Percentiles rank a stretch among this genome's conserved stretches.
Conservation (phyloP, 2,888 invertebrate genomes). For the Apamea crenata region DNA sequence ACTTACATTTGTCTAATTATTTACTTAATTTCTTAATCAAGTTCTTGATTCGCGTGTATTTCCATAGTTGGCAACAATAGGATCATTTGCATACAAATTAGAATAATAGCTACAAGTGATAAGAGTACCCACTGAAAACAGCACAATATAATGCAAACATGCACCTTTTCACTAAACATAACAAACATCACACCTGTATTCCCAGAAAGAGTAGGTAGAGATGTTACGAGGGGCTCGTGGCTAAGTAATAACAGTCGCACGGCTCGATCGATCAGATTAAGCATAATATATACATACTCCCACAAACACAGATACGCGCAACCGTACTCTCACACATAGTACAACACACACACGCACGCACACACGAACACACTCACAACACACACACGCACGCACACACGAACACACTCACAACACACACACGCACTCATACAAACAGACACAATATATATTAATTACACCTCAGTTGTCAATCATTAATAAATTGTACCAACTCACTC, state of each 20-base stretch:
- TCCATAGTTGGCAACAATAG: conserved; percentile 16
- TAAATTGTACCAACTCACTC: too few species aligned
- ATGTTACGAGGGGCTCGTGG: background rate
- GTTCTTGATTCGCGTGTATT: conserved; percentile 1
- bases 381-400: too few species aligned
- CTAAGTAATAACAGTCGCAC: background rate
- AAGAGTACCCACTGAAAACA: conserved; percentile 20
- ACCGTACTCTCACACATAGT: too few species aligned
- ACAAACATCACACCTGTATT: background rate
- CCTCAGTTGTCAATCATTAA: too few species aligned
- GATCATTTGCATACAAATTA: conserved; percentile 40
- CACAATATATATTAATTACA: too few species aligned
- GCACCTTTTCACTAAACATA: conserved; percentile 18
- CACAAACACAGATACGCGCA: too few species aligned
- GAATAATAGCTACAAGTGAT: conserved; percentile 26
- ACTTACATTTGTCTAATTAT: background rate
- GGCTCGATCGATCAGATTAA: background rate
- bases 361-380: too few species aligned
- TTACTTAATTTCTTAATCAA: conserved; percentile 1
- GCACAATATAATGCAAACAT: conserved; percentile 21
- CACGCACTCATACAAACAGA: too few species aligned
- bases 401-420: too few species aligned
- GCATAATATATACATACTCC: too few species aligned
- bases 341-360: too few species aligned
- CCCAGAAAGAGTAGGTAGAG: background rate